Evolutionary conservation across 1,140 invertebrate species (phyloP), one percentile per base, ranked within the genome.

Genomic region (Ceratina calcarata): DNA sequence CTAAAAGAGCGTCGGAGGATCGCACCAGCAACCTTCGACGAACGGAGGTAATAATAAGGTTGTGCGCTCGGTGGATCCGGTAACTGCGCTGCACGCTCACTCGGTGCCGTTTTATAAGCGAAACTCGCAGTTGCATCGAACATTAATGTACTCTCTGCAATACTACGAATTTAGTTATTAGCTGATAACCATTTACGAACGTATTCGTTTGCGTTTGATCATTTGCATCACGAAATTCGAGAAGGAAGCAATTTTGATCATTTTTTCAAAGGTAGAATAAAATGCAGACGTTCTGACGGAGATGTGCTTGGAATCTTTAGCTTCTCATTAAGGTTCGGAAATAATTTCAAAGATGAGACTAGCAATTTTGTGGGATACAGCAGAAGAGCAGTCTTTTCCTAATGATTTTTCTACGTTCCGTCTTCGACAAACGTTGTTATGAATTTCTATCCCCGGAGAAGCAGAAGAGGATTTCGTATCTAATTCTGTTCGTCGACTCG

Each of bases 1-100:
- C 8, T 18, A 57, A 61, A 71, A 85, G 72, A 74, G 72, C 16
- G 58, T 7, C 53, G 77, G 61, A 61, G 77, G 66, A 84, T 84
- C 74, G 83, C 49, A 45, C 37, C 37, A 10, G 78, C 78, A 84
- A 69, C 82, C 82, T 84, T 84, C 83, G 78, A 2, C 24, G 77
- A 77, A 83, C 82, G 67, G 58, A 84, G 82, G 68, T 81, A 84
- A 84, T 85, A 80, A 77, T 85, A 85, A 81, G 77, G 82, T 84
- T 69, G 83, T 65, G 68, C 51, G 51, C 32, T 45, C 66, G 58
- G 65, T 37, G 67, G 70, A 80, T 80, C 71, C 82, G 77, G 57
- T 75, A 82, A 80, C 57, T 60, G 76, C 61, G 27, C 12, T 61
- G 55, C 37, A 71, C 61, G 72, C 58, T 83, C 68, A 6, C 37